Conservation (phyloP, 2,797 vertebrate species). For the Onychomys torridus region DNA sequence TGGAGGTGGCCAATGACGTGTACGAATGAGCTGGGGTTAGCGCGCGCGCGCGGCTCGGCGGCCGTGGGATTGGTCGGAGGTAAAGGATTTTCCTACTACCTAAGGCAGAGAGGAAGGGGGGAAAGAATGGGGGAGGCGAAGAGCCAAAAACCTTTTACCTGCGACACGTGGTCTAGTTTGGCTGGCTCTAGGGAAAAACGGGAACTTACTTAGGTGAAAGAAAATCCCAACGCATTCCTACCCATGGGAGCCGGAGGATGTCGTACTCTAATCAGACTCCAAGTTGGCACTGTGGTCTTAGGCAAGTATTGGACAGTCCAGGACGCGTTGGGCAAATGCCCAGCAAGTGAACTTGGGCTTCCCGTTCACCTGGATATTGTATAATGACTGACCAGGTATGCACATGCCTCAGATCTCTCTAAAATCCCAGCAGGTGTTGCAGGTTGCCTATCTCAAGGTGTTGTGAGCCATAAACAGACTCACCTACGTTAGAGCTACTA, state of each 20-base stretch:
- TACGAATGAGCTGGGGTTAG: conserved; percentile 42
- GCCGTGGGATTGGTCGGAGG: conserved; percentile 74
- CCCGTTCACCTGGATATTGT: neutral
- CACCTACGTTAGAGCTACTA: neutral
- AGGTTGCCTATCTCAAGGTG: neutral
- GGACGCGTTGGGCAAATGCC: neutral
- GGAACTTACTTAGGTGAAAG: conserved; percentile 30
- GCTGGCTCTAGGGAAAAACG: neutral
- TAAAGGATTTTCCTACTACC: conserved; percentile 71
- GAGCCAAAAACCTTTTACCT: neutral
- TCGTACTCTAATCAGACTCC: neutral
- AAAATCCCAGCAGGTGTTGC: neutral
- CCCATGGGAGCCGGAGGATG: neutral
- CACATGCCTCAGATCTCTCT: neutral
- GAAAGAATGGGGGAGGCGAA: neutral
- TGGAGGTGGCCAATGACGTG: conserved; percentile 73
- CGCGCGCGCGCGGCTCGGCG: conserved; percentile 71
- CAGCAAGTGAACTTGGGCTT: neutral
- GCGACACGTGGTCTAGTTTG: conserved; percentile 54
- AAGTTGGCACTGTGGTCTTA: neutral
- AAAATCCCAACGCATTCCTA: neutral
- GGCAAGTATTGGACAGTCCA: too few species aligned
- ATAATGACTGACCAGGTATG: neutral
- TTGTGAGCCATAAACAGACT: neutral
- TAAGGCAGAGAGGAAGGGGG: neutral